Percentiles rank a stretch among this genome's conserved stretches.
phyloP scores from a whole-genome alignment of 2,888 invertebrate genomes.

The Andrena flavipes region DNA sequence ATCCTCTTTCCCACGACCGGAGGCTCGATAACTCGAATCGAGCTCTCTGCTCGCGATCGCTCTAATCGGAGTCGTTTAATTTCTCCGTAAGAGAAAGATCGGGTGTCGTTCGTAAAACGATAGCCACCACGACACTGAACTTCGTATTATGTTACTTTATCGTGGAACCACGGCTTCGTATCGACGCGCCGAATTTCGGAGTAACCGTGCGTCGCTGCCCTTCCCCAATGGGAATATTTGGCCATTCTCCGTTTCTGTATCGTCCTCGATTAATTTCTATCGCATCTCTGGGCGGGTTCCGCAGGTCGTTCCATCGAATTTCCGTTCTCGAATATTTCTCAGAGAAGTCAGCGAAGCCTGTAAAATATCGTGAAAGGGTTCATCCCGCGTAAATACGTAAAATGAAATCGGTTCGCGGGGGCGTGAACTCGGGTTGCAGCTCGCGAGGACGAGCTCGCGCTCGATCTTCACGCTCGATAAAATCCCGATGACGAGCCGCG shows the following conservation, averaged over 20 bases:
- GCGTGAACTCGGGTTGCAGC: not conserved
- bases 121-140: conserved; percentile 61
- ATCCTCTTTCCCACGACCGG: conserved; percentile 34
- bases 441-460: conserved; percentile 11
- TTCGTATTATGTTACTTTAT: conserved; percentile 62
- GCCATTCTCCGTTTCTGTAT: not conserved
- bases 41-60: conserved; percentile 47
- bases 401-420: not conserved
- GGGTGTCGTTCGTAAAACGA: conserved; percentile 59
- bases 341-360: too few relatives aligned
- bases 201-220: not conserved
- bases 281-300: not conserved
- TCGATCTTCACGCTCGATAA: conserved; percentile 61
- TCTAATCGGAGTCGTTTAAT: conserved; percentile 66
- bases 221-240: not conserved
- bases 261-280: not conserved
- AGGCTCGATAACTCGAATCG: conserved; percentile 52
- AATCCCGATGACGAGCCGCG: conserved; percentile 62
- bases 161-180: conserved; percentile 32
- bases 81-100: conserved; percentile 67
- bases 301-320: not conserved
- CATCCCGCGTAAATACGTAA: not conserved
- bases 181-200: conserved; percentile 46
- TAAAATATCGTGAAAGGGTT: not conserved
- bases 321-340: too few relatives aligned